Percentiles rank a stretch among this genome's conserved stretches.
These are phyloP conservation scores for Branchipolynoe longqiensis DNA, from an alignment of 2,888 invertebrate genomes.

Conservation along the genomic window DNA sequence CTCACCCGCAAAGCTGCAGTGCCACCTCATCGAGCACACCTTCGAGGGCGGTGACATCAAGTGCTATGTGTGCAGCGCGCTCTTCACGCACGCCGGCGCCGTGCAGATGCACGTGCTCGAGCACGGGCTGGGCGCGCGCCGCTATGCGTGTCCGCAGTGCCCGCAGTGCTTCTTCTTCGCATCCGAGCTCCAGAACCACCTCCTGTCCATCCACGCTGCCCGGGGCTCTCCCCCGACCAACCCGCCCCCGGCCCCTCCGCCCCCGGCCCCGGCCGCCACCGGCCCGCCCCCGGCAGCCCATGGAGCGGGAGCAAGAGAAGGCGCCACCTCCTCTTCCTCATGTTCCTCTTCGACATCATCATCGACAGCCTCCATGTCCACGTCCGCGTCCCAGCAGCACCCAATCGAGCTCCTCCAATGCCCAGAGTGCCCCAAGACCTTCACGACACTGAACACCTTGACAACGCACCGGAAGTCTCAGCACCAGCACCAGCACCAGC, in stretches of 20 bases:
- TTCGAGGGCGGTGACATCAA: conserved; percentile 91
- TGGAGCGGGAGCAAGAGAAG: neutral
- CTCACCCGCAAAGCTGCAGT: conserved; percentile 91
- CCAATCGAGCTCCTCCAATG: conserved; percentile 72
- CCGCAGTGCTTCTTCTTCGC: conserved; percentile 94
- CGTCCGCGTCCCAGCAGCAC: neutral
- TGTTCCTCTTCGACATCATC: too few species aligned
- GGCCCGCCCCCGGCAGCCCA: neutral
- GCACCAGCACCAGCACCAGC: too few species aligned
- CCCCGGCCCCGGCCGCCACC: neutral
- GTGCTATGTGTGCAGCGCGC: conserved; percentile 93
- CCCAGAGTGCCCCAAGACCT: conserved; percentile 78
- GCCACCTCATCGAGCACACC: conserved; percentile 95
- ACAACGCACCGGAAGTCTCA: conserved; percentile 72
- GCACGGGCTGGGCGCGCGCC: conserved; percentile 90
- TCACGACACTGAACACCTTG: conserved; percentile 74
- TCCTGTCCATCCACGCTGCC: conserved; percentile 25
- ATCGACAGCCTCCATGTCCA: too few species aligned
- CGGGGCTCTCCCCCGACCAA: neutral
- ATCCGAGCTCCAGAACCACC: conserved; percentile 94
- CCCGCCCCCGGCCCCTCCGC: neutral
- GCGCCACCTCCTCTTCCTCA: neutral
- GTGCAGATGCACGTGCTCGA: conserved; percentile 91
- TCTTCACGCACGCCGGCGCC: conserved; percentile 91
- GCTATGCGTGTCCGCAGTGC: conserved; percentile 92